These are phyloP conservation scores for Lepilemur septentrionalis DNA, from an alignment of 2,797 vertebrate genomes.

Conservation along the genomic window DNA sequence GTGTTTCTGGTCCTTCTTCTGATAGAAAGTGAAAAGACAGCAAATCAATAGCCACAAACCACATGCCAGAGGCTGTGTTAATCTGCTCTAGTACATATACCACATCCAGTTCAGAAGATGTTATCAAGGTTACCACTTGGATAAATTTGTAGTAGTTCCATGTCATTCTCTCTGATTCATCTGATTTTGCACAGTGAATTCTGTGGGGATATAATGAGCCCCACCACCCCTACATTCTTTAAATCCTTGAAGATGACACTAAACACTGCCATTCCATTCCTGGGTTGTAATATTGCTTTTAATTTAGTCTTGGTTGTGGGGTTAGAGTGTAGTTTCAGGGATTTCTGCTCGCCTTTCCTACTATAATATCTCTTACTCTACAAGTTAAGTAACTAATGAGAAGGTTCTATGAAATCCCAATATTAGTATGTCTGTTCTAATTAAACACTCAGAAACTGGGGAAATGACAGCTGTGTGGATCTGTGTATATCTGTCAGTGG, in stretches of 20 bases:
- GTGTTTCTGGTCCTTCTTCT: not conserved
- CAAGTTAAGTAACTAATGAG: not conserved
- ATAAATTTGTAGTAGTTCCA: not conserved
- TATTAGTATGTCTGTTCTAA: not conserved
- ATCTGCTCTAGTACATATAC: not conserved
- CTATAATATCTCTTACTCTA: not conserved
- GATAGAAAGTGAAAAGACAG: not conserved
- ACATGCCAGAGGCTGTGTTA: not conserved
- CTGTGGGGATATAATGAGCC: not conserved
- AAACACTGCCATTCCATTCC: not conserved
- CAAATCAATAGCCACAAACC: not conserved
- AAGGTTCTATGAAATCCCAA: not conserved
- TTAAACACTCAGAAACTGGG: not conserved
- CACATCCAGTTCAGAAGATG: not conserved
- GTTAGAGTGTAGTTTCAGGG: not conserved
- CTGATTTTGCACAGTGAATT: not conserved
- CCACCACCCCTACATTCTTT: not conserved
- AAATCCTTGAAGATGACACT: not conserved
- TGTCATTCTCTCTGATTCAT: not conserved
- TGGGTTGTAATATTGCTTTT: not conserved
- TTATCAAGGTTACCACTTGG: not conserved
- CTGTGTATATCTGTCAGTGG: not conserved
- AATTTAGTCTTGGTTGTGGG: not conserved
- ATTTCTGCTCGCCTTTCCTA: constrained; percentile 5
- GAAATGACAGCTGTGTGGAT: not conserved